Conservation (phyloP, 2,888 invertebrate genomes). For the Amblyjoppa proteus region DNA sequence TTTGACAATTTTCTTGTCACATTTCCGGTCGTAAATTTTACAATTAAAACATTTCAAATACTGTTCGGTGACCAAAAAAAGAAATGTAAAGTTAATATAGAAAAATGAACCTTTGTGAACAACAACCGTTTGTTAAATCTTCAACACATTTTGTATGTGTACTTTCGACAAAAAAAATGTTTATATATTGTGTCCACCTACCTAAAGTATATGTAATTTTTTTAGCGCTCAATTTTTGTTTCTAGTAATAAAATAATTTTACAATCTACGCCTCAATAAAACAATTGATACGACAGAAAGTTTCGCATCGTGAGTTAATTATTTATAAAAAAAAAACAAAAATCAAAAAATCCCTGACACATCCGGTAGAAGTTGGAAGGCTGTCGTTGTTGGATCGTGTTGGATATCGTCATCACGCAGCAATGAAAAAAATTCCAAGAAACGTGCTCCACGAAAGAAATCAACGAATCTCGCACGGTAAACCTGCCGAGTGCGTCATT, state of each 20-base stretch:
- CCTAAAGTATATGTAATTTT: background rate
- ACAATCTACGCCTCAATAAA: background rate
- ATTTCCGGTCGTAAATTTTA: no score
- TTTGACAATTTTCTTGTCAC: no score
- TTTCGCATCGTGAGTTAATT: background rate
- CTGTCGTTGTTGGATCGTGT: background rate
- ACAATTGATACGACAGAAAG: background rate
- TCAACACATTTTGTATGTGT: no score
- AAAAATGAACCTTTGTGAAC: background rate
- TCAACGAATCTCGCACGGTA: background rate
- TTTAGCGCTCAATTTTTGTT: background rate
- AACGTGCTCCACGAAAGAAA: slow-evolving; percentile 3
- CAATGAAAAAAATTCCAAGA: slow-evolving; percentile 11
- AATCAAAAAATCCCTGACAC: background rate
- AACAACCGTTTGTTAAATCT: background rate
- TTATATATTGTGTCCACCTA: background rate
- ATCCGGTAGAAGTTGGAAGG: background rate
- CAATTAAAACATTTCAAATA: no score
- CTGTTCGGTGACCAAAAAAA: no score
- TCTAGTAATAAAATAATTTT: background rate
- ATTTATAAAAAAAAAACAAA: background rate
- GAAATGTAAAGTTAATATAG: no score
- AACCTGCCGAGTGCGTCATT: slow-evolving; percentile 8
- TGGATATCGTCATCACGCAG: background rate
- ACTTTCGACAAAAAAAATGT: background rate